Percentiles rank a stretch among this genome's conserved stretches.
Conservation (phyloP, 2,797 vertebrate species). For the Monodelphis domestica region DNA sequence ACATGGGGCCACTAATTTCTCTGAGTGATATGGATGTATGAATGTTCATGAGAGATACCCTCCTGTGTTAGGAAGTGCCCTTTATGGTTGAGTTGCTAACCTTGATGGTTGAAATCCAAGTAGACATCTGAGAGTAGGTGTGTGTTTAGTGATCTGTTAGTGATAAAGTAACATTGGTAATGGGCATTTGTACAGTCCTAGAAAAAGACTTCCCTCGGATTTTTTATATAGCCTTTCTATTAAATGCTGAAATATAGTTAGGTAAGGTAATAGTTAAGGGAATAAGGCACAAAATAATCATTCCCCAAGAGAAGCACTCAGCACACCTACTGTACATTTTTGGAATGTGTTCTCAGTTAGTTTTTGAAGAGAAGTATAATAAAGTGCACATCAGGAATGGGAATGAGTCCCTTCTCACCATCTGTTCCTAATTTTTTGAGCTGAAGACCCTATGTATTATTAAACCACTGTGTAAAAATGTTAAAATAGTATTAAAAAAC, state of each 20-base stretch:
- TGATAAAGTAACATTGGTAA: slow-evolving; percentile 12
- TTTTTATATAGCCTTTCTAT: background rate
- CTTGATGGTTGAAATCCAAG: slow-evolving; percentile 1
- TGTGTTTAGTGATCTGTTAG: background rate
- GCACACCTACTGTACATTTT: slow-evolving; percentile 75
- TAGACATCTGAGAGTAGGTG: background rate
- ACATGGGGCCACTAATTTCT: background rate
- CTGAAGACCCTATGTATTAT: slow-evolving; percentile 79
- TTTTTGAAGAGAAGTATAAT: slow-evolving; percentile 74
- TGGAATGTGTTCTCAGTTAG: slow-evolving; percentile 76
- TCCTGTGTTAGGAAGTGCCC: background rate
- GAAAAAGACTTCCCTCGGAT: background rate
- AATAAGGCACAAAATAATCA: slow-evolving; percentile 30
- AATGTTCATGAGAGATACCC: background rate
- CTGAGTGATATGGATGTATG: background rate
- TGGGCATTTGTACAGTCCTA: background rate
- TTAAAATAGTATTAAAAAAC: slow-evolving; percentile 74
- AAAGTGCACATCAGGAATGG: slow-evolving; percentile 79
- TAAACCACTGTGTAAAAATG: slow-evolving; percentile 77
- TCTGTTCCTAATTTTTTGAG: slow-evolving; percentile 83
- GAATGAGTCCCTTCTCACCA: slow-evolving; percentile 80
- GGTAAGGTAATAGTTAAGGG: slow-evolving; percentile 61
- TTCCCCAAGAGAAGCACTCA: slow-evolving; percentile 70
- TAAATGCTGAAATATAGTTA: slow-evolving; percentile 9
- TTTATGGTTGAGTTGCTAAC: slow-evolving; percentile 40